Conservation (phyloP, 2,888 invertebrate genomes). For the Agrochola lychnidis region DNA sequence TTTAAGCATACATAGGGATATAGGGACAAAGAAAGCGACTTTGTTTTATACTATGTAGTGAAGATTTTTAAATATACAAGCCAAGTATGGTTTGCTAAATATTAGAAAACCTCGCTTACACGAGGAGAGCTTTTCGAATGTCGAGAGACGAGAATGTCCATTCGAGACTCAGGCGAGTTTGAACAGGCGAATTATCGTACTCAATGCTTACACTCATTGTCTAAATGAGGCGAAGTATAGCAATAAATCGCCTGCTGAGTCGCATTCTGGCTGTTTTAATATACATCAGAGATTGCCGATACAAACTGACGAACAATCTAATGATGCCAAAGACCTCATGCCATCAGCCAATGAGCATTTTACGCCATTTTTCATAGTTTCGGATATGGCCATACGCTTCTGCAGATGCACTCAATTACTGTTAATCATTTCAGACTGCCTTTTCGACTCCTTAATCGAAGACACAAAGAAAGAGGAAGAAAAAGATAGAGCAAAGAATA, state of each 20-base stretch:
- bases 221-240: not conserved
- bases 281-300: not conserved
- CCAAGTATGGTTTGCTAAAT: too few species aligned
- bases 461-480: slow-evolving; percentile 83
- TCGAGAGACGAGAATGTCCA: too few species aligned
- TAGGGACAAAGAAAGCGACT: too few species aligned
- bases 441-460: slow-evolving; percentile 89
- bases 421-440: slow-evolving; percentile 79
- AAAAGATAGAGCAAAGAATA: slow-evolving; percentile 61
- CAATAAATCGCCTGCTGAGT: not conserved
- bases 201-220: not conserved
- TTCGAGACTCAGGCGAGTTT: too few species aligned
- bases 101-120: too few species aligned
- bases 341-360: not conserved
- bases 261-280: not conserved
- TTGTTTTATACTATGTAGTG: too few species aligned
- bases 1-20: too few species aligned
- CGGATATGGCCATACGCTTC: not conserved
- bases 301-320: not conserved
- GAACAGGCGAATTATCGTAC: not conserved
- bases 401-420: not conserved
- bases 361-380: not conserved
- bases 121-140: too few species aligned
- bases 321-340: not conserved
- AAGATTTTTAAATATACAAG: too few species aligned